phyloP scores from a whole-genome alignment of 2,797 vertebrate species.

The Gobionotothen gibberifrons region DNA sequence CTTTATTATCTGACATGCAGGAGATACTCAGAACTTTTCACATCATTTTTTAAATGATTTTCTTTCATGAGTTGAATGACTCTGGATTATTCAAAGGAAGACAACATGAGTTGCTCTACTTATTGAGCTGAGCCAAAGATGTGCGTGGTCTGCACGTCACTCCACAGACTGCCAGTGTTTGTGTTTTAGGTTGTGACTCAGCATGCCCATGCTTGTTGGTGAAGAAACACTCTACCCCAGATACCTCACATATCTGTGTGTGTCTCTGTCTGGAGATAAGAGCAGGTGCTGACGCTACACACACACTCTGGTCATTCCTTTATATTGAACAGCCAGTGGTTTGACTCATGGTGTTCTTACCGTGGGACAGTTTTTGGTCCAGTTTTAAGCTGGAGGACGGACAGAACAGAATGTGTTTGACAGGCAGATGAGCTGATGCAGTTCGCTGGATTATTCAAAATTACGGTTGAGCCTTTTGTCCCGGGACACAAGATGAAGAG shows the following conservation, averaged over 20 bases:
- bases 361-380: not conserved
- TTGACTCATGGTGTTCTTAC: constrained; percentile 15
- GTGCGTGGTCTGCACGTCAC: constrained; percentile 12
- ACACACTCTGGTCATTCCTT: constrained; percentile 26
- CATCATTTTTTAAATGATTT: not conserved
- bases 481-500: constrained; percentile 87
- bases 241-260: constrained; percentile 58
- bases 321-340: constrained; percentile 3
- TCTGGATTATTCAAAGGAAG: constrained; percentile 7
- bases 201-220: constrained; percentile 41
- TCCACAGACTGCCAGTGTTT: constrained; percentile 10
- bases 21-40: not conserved
- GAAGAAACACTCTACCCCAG: constrained; percentile 51
- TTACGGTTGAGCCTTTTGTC: constrained; percentile 65
- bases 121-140: not conserved
- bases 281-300: constrained; percentile 46
- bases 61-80: not conserved
- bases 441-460: constrained; percentile 64
- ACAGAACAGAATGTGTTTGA: constrained; percentile 14
- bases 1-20: not conserved
- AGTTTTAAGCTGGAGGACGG: not conserved
- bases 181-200: constrained; percentile 45
- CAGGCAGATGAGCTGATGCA: constrained; percentile 44
- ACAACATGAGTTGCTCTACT: not conserved
- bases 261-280: constrained; percentile 46